Evolutionary conservation across 2,113 vertebrate genomes (phyloP).

Genomic region (Ailuropoda melanoleuca): DNA sequence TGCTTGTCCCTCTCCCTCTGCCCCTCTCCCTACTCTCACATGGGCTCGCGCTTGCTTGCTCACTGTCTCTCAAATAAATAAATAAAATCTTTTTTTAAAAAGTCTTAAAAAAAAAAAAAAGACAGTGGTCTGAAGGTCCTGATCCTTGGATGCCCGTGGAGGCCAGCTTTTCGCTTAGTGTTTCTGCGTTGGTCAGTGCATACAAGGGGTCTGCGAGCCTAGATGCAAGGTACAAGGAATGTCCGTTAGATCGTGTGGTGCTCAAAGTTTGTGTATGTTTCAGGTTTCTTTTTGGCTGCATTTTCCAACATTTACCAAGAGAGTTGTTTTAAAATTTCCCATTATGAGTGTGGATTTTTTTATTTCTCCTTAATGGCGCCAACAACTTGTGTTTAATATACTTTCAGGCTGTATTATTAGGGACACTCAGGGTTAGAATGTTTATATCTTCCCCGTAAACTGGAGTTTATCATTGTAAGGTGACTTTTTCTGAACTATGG

Average conservation of each 20-base stretch:
- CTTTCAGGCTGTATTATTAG: background rate
- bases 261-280: background rate
- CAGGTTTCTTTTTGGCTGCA: background rate
- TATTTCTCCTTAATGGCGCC: background rate
- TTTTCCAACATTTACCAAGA: background rate
- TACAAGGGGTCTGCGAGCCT: fast-evolving
- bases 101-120: background rate
- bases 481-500: background rate
- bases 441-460: background rate
- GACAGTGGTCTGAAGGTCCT: no score
- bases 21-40: background rate
- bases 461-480: background rate
- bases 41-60: background rate
- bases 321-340: background rate
- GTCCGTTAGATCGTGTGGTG: background rate
- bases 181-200: background rate
- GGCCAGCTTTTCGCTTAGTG: background rate
- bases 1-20: background rate
- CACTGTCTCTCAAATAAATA: background rate
- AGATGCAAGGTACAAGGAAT: background rate
- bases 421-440: background rate
- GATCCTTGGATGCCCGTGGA: fast-evolving
- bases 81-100: background rate
- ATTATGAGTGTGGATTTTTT: background rate
- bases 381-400: background rate